Conservation (phyloP, 2,888 invertebrate genomes). For the Anthoptus insignis region DNA sequence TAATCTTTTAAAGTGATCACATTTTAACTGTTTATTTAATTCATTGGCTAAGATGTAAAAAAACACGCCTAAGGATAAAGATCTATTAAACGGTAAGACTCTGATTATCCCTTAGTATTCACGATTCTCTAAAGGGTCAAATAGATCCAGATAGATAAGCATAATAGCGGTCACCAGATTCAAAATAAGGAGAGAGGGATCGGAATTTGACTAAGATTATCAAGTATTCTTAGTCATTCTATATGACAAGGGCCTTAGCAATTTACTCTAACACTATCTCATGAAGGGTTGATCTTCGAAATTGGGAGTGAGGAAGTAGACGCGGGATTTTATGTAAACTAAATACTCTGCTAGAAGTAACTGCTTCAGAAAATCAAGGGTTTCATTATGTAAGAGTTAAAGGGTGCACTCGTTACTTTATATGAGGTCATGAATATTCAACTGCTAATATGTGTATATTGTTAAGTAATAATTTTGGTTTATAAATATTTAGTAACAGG, state of each 20-base stretch:
- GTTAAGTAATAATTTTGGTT: slow-evolving; percentile 3
- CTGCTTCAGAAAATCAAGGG: slow-evolving; percentile 6
- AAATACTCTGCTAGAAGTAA: slow-evolving; percentile 8
- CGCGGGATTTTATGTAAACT: slow-evolving; percentile 22
- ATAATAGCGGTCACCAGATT: neutral
- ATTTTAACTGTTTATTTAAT: no score
- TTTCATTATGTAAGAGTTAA: slow-evolving; percentile 6
- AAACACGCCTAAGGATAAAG: no score
- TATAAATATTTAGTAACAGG: neutral
- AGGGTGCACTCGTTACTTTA: slow-evolving; percentile 14
- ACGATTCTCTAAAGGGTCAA: no score
- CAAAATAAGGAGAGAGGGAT: no score
- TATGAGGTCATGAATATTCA: slow-evolving; percentile 22
- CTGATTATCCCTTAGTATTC: no score
- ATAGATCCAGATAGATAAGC: neutral
- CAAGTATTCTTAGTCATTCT: neutral
- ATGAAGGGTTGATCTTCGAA: slow-evolving; percentile 18
- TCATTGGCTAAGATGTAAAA: no score
- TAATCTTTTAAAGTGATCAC: no score
- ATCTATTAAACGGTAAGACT: no score
- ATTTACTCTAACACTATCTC: slow-evolving; percentile 1
- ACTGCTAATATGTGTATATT: neutral
- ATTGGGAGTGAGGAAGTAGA: neutral
- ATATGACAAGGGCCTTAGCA: neutral
- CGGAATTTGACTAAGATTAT: neutral